Evolutionary conservation across 2,113 vertebrate species (phyloP).

Genomic region (rat (Rattus norvegicus)): GRCr8 NC_086026.1:117425501-117426000

Average conservation of each 20-base stretch:
- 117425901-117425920: background rate
- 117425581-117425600: no score
- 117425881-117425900: background rate
- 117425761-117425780: background rate
- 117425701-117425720: background rate
- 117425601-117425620: no score
- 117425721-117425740: background rate
- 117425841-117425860: background rate
- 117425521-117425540: background rate
- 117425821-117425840: background rate
- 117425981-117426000: background rate
- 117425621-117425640: no score
- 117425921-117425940: background rate
- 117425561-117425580: no score
- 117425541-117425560: no score
- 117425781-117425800: background rate
- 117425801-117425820: background rate
- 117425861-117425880: background rate
- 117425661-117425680: background rate
- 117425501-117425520: background rate
- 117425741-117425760: background rate
- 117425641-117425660: no score
- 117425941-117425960: background rate
- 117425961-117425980: background rate
- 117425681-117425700: background rate